These are phyloP conservation scores for Idris sp. DNA, from an alignment of 1,140 invertebrate species.

Conservation along the genomic window DNA sequence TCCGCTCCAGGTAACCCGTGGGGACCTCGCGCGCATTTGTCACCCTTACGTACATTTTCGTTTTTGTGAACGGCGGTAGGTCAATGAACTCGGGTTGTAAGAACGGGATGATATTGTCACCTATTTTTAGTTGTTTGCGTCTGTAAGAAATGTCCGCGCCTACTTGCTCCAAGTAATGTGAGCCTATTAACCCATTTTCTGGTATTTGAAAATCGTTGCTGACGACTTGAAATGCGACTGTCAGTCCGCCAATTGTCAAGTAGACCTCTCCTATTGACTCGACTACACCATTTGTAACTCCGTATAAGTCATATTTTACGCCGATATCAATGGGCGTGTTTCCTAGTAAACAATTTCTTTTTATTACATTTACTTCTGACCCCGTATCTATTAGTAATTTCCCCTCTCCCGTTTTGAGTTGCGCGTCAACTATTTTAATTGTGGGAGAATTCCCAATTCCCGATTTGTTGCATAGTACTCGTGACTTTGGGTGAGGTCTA, in stretches of 20 bases:
- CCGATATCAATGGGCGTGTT: neutral
- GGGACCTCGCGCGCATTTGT: neutral
- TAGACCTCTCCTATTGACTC: neutral
- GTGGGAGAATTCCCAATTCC: too few relatives aligned
- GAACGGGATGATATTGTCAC: too few relatives aligned
- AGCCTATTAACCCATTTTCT: neutral
- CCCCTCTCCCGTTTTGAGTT: too few relatives aligned
- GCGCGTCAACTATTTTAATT: too few relatives aligned
- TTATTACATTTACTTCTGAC: neutral
- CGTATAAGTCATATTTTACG: neutral
- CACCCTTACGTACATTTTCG: too few relatives aligned
- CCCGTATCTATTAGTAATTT: too few relatives aligned
- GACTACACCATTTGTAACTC: neutral
- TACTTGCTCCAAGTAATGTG: neutral
- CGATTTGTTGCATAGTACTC: too few relatives aligned
- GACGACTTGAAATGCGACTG: slow-evolving; percentile 1
- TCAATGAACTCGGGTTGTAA: too few relatives aligned
- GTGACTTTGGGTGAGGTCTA: too few relatives aligned
- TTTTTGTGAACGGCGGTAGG: too few relatives aligned
- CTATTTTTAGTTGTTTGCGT: neutral
- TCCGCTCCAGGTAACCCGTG: neutral
- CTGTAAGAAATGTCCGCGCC: slow-evolving; percentile 13
- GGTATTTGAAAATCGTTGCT: neutral
- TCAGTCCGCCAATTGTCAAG: neutral
- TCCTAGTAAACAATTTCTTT: neutral